These are phyloP conservation scores for Plotosus lineatus DNA, from an alignment of 2,113 vertebrate species.

Conservation along the genomic window DNA sequence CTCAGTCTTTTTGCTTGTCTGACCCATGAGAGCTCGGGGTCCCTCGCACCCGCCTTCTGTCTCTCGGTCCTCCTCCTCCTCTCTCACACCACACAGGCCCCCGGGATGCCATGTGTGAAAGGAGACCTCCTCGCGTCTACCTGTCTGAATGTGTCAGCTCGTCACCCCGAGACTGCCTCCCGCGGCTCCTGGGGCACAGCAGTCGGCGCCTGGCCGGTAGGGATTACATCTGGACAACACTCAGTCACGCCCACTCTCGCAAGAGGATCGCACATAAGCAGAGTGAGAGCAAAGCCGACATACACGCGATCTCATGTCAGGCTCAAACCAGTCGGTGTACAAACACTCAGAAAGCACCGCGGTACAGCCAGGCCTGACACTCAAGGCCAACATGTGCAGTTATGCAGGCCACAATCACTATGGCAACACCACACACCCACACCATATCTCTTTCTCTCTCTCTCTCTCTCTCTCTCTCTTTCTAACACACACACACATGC, in stretches of 20 bases:
- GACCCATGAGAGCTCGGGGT: background rate
- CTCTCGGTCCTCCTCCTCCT: background rate
- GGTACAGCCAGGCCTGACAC: constrained; percentile 8
- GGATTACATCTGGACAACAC: constrained; percentile 64
- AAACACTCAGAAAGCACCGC: constrained; percentile 11
- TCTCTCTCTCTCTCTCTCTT: too few species aligned
- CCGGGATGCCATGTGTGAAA: constrained; percentile 59
- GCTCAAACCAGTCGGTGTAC: constrained; percentile 1
- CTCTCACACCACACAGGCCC: constrained; percentile 34
- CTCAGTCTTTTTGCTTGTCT: background rate
- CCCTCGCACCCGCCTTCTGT: background rate
- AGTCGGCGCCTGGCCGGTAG: constrained; percentile 60
- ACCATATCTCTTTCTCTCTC: too few species aligned
- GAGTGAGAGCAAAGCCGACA: background rate
- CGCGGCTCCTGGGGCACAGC: constrained; percentile 51
- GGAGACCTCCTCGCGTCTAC: constrained; percentile 65
- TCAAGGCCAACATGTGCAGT: constrained; percentile 31
- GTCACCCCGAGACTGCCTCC: constrained; percentile 58
- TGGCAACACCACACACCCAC: constrained; percentile 37
- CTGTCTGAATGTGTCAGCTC: constrained; percentile 59
- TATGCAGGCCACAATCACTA: constrained; percentile 34
- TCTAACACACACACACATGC: constrained; percentile 16
- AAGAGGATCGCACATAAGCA: constrained; percentile 14
- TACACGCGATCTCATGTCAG: constrained; percentile 19
- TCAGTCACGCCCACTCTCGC: constrained; percentile 11